These are phyloP conservation scores for Odontocolon sp. DNA, from an alignment of 2,888 invertebrate genomes.

Conservation along the genomic window DNA sequence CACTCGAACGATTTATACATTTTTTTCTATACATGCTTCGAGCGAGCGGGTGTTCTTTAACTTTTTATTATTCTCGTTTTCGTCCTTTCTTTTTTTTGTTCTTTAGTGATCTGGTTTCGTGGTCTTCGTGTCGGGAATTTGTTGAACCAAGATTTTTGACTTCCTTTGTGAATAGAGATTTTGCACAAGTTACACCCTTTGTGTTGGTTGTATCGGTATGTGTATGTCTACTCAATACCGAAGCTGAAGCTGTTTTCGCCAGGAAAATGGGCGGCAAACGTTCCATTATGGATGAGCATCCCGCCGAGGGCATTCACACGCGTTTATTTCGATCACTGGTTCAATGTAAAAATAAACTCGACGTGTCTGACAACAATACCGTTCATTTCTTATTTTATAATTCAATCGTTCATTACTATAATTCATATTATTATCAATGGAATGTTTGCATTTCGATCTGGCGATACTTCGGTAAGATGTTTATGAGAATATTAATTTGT, in stretches of 20 bases:
- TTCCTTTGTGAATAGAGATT: conserved; percentile 49
- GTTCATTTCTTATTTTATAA: not conserved
- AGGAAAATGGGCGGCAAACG: conserved; percentile 21
- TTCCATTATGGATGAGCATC: conserved; percentile 54
- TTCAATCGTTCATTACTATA: not conserved
- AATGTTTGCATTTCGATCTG: too few relatives aligned
- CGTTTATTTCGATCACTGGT: conserved; percentile 49
- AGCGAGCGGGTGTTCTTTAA: conserved; percentile 12
- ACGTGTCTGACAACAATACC: conserved; percentile 1
- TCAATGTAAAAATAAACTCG: not conserved
- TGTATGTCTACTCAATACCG: conserved; percentile 6
- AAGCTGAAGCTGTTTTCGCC: conserved; percentile 5
- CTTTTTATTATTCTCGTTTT: not conserved
- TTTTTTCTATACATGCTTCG: conserved; percentile 7
- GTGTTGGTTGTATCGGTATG: conserved; percentile 26
- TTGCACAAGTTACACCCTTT: conserved; percentile 38
- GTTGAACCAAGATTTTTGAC: conserved; percentile 48
- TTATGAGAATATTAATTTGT: not conserved
- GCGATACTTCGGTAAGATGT: too few relatives aligned
- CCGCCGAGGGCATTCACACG: conserved; percentile 16
- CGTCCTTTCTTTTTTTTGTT: not conserved
- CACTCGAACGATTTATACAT: conserved; percentile 36
- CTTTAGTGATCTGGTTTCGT: conserved; percentile 14
- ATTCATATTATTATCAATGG: not conserved
- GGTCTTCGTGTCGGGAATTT: conserved; percentile 26